These are phyloP conservation scores for Nudaria mundana DNA, from an alignment of 2,888 invertebrate genomes.

Conservation along the genomic window DNA sequence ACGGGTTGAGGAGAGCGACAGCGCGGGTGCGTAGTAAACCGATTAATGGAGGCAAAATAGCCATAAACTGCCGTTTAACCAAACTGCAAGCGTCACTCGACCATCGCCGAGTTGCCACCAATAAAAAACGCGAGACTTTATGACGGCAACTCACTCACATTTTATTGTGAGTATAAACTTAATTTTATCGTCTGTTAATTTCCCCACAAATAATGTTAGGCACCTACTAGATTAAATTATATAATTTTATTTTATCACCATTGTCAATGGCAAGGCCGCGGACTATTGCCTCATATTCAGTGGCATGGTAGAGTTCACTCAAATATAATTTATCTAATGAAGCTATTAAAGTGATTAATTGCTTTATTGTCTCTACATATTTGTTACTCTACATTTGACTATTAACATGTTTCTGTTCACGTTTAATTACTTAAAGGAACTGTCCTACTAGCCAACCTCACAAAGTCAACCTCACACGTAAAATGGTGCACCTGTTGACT, in stretches of 20 bases:
- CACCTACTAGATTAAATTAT: conserved; percentile 69
- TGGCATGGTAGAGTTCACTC: conserved; percentile 36
- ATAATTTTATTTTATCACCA: conserved; percentile 65
- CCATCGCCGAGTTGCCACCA: conserved; percentile 72
- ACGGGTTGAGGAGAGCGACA: conserved; percentile 63
- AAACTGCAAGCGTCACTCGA: conserved; percentile 79
- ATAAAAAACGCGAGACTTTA: conserved; percentile 82
- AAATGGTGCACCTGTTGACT: too few species aligned
- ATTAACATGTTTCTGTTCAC: not conserved
- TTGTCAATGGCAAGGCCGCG: conserved; percentile 66
- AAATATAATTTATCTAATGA: conserved; percentile 22
- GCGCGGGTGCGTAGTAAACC: conserved; percentile 78
- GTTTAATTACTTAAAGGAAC: too few species aligned
- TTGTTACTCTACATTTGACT: not conserved
- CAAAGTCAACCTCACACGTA: too few species aligned
- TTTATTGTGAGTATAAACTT: conserved; percentile 82
- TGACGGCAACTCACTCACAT: conserved; percentile 81
- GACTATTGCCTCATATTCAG: conserved; percentile 44
- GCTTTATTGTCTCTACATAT: conserved; percentile 5
- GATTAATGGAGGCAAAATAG: conserved; percentile 81
- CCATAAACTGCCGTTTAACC: conserved; percentile 81
- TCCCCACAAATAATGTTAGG: conserved; percentile 79
- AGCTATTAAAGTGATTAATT: conserved; percentile 7
- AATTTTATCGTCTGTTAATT: conserved; percentile 82
- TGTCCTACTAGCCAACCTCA: too few species aligned